Evolutionary conservation across 1,140 invertebrate species (phyloP), one percentile per base, ranked within the genome.

Genomic region (Myzus persicae): DNA sequence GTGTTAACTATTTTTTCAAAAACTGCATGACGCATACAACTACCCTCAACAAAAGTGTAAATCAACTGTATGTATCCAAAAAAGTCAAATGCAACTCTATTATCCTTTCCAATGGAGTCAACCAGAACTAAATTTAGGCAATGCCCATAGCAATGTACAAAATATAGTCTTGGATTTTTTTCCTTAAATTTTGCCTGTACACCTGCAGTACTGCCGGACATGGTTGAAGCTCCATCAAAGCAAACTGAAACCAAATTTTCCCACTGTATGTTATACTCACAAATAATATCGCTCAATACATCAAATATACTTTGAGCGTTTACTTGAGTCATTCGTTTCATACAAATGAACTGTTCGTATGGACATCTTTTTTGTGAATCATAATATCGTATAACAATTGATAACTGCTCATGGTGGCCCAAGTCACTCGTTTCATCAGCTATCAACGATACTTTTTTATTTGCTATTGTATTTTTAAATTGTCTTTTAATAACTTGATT

Each of bases 41-140:
- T 94, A 31, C 93, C 94, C 94, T 94, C 90, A 87, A 94, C 85
- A 59, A 92, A 94, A n/a, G 26, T 93, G 51, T 85, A 94, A 18
- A 94, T 42, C 76, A 94, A 87, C 93, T 91, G 93, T 26, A 94
- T 51, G 42, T 88, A 48, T 22, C 51, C 59, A 94, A 94, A 94
- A 67, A 94, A 90, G 48, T 59, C 38, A 91, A 94, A 90, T 87
- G 40, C 38, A 76, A 48, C 26, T 51, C 92, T 85, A 90, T 90
- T 76, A 36, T 26, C 48, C 36, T 26, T 54, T 2, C 46, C 82
- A 89, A 90, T 59, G 90, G 51, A 67, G 46, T 93, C 44, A 90
- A 82, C 93, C 36, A 89, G 24, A 67, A 54, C n/a, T 90, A 51
- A 51, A 91, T 90, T 87, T 46, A 87, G 84, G 42, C 84, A 87